Conservation (phyloP, 2,113 vertebrate genomes). For the Gasterosteus aculeatus region DNA sequence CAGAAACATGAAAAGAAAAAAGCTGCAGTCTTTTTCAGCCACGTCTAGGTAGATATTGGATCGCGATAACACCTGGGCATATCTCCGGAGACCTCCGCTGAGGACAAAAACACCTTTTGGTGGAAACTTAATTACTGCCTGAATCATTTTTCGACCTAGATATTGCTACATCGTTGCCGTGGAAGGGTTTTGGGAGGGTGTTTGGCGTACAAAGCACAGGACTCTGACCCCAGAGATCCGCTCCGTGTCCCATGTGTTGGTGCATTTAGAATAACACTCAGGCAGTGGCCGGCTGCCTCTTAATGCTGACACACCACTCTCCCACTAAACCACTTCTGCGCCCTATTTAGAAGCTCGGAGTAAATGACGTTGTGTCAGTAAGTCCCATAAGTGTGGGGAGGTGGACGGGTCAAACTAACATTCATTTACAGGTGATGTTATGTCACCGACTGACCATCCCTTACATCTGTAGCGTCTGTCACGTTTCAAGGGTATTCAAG, state of each 20-base stretch:
- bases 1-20: slow-evolving; percentile 15
- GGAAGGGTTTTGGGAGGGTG: background rate
- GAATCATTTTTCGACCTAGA: background rate
- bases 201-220: background rate
- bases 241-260: background rate
- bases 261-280: background rate
- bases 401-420: background rate
- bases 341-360: background rate
- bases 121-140: background rate
- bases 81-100: background rate
- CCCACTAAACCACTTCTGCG: background rate
- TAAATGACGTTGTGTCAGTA: background rate
- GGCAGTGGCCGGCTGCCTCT: background rate
- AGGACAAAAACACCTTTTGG: background rate
- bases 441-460: too few relatives aligned
- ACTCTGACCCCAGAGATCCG: background rate
- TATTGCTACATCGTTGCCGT: background rate
- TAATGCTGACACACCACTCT: background rate
- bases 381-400: background rate
- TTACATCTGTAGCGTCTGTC: background rate
- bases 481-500: background rate
- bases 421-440: background rate
- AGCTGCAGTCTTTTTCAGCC: background rate
- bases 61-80: background rate
- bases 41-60: background rate